Conservation (phyloP, 1,140 invertebrate species). For the Lordiphosa stackelbergi region DNA sequence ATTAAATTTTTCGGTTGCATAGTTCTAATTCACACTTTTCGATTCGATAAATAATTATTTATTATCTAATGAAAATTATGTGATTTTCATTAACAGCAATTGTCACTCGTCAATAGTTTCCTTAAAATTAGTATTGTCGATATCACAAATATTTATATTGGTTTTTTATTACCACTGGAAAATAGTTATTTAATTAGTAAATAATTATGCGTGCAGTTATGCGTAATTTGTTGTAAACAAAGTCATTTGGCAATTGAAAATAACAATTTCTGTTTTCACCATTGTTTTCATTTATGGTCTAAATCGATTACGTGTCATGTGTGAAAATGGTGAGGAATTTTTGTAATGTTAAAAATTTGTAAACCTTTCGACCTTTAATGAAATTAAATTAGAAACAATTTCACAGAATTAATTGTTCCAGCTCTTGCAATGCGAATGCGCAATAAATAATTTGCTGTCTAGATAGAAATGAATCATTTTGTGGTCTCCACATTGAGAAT, state of each 20-base stretch:
- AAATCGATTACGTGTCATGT: too few relatives aligned
- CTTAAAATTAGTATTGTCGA: background rate
- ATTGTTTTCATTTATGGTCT: too few relatives aligned
- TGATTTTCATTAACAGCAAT: constrained; percentile 16
- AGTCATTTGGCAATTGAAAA: constrained; percentile 8
- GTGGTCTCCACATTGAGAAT: too few relatives aligned
- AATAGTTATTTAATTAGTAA: constrained; percentile 60
- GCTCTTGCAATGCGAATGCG: too few relatives aligned
- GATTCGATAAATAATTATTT: constrained; percentile 17
- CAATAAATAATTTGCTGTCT: too few relatives aligned
- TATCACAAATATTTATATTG: background rate
- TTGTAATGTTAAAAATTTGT: too few relatives aligned
- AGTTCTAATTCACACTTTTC: constrained; percentile 11
- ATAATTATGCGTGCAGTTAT: constrained; percentile 46
- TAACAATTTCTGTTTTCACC: too few relatives aligned
- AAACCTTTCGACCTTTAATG: too few relatives aligned
- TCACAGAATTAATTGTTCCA: too few relatives aligned
- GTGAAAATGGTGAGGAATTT: too few relatives aligned
- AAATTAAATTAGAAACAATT: too few relatives aligned
- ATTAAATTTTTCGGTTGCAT: background rate
- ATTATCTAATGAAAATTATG: constrained; percentile 17
- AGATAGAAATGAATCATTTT: too few relatives aligned
- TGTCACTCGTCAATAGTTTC: background rate
- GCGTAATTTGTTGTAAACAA: constrained; percentile 44
- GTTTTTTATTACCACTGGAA: background rate